These are phyloP conservation scores for Drosophila cognata DNA, from an alignment of 2,888 invertebrate genomes.

Conservation along the genomic window DNA sequence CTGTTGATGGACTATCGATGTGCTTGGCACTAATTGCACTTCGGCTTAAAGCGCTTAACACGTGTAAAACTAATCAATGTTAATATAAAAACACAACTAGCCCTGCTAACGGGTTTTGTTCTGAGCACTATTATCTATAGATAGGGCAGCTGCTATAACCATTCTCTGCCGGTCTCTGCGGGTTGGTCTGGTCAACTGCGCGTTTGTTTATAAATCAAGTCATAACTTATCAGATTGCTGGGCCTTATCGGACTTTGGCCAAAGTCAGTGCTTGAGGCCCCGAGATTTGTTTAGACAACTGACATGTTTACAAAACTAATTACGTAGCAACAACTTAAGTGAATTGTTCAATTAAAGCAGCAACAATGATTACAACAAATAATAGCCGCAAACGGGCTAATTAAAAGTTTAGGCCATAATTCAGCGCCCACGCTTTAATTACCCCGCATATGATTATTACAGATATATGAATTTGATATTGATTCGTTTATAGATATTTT, in stretches of 20 bases:
- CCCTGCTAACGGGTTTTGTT: constrained; percentile 4
- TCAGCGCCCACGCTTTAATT: constrained; percentile 51
- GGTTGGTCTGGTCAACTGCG: constrained; percentile 22
- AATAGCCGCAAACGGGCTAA: constrained; percentile 57
- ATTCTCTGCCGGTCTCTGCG: neutral
- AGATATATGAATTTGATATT: constrained; percentile 26
- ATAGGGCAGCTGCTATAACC: constrained; percentile 15
- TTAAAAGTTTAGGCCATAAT: constrained; percentile 62
- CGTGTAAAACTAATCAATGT: constrained; percentile 36
- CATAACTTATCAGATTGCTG: constrained; percentile 40
- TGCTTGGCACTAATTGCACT: constrained; percentile 27
- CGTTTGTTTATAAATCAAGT: constrained; percentile 42
- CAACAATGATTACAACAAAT: constrained; percentile 7
- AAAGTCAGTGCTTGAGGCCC: constrained; percentile 57
- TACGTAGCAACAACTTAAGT: constrained; percentile 41
- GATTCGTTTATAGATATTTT: constrained; percentile 8
- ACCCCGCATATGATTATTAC: constrained; percentile 37
- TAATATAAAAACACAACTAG: constrained; percentile 2
- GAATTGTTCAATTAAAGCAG: constrained; percentile 49
- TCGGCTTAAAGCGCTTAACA: constrained; percentile 12
- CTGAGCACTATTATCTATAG: constrained; percentile 26
- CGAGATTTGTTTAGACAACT: constrained; percentile 42
- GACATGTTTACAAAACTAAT: constrained; percentile 33
- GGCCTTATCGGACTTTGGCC: constrained; percentile 58
- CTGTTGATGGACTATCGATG: neutral